phyloP scores from a whole-genome alignment of 2,113 vertebrate genomes.

The Macroglossus sobrinus region DNA sequence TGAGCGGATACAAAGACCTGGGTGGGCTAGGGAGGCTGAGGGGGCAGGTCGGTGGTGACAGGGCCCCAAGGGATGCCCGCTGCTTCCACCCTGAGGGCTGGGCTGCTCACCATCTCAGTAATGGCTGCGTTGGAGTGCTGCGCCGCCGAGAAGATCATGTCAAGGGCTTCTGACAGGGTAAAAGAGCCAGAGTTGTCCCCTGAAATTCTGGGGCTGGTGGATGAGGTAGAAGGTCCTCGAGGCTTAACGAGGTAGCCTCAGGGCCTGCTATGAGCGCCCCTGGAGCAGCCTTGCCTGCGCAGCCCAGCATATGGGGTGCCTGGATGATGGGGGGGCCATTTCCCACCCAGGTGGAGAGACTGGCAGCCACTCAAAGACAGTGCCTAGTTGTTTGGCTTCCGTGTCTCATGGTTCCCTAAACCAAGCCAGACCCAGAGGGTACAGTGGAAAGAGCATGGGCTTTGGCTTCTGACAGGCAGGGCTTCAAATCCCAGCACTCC shows the following conservation, averaged over 20 bases:
- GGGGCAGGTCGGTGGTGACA: not conserved
- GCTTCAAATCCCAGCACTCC: not conserved
- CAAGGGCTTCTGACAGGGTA: slow-evolving; percentile 78
- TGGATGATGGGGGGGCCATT: not conserved
- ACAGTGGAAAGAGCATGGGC: not conserved
- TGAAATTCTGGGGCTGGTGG: not conserved
- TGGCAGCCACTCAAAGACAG: not conserved
- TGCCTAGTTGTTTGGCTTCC: not conserved
- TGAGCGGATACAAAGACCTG: not conserved
- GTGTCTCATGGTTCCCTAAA: not conserved
- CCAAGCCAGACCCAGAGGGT: not conserved
- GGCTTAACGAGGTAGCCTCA: not conserved
- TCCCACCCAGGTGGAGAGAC: not conserved
- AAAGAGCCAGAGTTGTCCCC: not conserved
- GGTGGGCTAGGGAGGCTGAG: not conserved
- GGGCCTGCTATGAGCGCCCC: not conserved
- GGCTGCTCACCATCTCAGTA: slow-evolving; percentile 81
- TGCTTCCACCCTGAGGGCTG: too few species aligned
- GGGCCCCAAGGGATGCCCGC: not conserved
- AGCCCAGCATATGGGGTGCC: not conserved
- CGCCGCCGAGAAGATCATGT: slow-evolving; percentile 84
- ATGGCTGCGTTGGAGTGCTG: slow-evolving; percentile 85
- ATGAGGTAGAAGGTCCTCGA: not conserved
- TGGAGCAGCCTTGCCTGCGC: not conserved
- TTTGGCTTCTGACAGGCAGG: not conserved